phyloP scores from a whole-genome alignment of 2,797 vertebrate species.

The Sebastes cheni region DNA sequence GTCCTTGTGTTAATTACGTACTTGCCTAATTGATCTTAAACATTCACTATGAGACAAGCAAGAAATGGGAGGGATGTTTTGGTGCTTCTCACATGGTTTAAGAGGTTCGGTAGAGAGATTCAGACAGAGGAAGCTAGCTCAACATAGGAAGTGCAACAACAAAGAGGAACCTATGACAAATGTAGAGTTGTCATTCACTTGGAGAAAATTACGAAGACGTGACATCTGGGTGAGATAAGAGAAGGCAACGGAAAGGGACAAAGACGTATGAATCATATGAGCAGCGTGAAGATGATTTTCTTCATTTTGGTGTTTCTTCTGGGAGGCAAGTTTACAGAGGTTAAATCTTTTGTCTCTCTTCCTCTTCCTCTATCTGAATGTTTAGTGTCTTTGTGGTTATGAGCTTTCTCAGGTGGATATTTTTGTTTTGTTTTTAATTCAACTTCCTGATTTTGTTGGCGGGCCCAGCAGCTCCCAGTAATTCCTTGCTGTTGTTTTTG shows the following conservation, averaged over 20 bases:
- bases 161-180: constrained; percentile 39
- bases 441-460: neutral
- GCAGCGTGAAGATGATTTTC: constrained; percentile 6
- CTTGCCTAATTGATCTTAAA: neutral
- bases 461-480: neutral
- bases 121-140: neutral
- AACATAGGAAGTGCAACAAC: constrained; percentile 29
- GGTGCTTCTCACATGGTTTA: neutral
- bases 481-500: neutral
- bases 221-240: neutral
- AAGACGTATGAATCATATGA: neutral
- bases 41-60: neutral
- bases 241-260: neutral
- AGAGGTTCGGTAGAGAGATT: neutral
- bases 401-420: neutral
- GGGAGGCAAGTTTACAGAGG: constrained; percentile 39
- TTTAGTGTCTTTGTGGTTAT: neutral
- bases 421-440: neutral
- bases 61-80: neutral
- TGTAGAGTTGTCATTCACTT: neutral
- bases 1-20: neutral
- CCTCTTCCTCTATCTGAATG: neutral
- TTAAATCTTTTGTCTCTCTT: neutral
- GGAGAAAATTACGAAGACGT: neutral
- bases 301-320: constrained; percentile 26